Conservation (phyloP, 1,140 invertebrate genomes). For the Acromyrmex charruanus region DNA sequence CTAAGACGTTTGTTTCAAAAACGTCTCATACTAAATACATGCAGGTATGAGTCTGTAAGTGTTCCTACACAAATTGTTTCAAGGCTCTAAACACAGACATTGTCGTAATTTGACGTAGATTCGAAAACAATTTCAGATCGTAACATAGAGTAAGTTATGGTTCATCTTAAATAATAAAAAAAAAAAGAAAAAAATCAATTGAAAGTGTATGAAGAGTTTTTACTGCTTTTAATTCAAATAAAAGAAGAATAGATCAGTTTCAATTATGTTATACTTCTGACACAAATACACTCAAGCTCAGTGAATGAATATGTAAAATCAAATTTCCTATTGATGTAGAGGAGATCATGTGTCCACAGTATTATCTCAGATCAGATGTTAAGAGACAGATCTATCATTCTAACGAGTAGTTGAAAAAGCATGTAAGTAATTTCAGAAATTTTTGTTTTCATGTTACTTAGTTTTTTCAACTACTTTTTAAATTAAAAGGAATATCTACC, state of each 20-base stretch:
- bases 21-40: constrained; percentile 68
- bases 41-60: constrained; percentile 65
- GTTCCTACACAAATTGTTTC: constrained; percentile 61
- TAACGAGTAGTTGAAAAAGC: too few species aligned
- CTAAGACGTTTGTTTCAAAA: constrained; percentile 70
- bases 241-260: constrained; percentile 74
- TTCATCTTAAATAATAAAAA: constrained; percentile 34
- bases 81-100: constrained; percentile 60
- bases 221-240: constrained; percentile 76
- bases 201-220: constrained; percentile 57
- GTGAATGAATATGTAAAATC: constrained; percentile 59
- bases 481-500: too few species aligned
- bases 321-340: constrained; percentile 39
- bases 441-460: too few species aligned
- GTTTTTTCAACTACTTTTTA: too few species aligned
- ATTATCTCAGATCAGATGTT: too few species aligned
- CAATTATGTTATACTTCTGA: constrained; percentile 40
- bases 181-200: constrained; percentile 62
- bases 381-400: too few species aligned
- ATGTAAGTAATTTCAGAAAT: too few species aligned
- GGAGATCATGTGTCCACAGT: too few species aligned
- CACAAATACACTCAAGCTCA: constrained; percentile 65
- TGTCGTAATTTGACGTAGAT: constrained; percentile 67
- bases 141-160: constrained; percentile 20
- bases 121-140: constrained; percentile 37